Percentiles rank a stretch among this genome's conserved stretches.
phyloP scores from a whole-genome alignment of 2,888 invertebrate genomes.

The Halictus ligatus region DNA sequence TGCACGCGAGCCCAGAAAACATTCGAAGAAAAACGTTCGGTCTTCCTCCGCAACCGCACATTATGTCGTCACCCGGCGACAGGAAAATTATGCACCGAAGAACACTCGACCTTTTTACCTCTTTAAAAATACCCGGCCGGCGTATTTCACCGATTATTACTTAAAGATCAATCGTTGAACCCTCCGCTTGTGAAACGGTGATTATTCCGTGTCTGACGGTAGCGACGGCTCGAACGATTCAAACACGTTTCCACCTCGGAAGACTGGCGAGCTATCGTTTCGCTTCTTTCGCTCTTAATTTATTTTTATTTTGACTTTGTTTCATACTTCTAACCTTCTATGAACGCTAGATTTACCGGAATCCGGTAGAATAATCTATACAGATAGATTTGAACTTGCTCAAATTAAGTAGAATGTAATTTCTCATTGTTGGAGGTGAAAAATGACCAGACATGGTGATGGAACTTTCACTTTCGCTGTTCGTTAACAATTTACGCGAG shows the following conservation, averaged over 20 bases:
- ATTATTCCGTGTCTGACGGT: background rate
- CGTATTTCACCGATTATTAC: conserved; percentile 18
- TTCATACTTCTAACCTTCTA: background rate
- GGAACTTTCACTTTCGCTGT: background rate
- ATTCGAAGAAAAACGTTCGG: conserved; percentile 2
- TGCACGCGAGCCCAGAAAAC: background rate
- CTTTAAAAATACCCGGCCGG: background rate
- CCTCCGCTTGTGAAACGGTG: conserved; percentile 11
- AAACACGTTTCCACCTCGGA: background rate
- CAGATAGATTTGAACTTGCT: background rate
- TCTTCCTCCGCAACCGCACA: background rate
- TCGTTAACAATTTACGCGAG: background rate
- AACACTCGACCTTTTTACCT: conserved; percentile 13
- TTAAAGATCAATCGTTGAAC: conserved; percentile 19
- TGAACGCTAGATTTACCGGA: no score
- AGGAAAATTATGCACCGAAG: conserved; percentile 17
- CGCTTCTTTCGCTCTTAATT: background rate
- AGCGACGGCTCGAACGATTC: background rate
- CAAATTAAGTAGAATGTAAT: background rate
- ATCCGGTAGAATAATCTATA: no score
- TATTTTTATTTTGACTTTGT: background rate
- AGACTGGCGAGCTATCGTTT: no score
- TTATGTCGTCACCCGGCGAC: conserved; percentile 5
- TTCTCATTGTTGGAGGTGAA: background rate
- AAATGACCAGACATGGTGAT: background rate